Conservation (phyloP, 2,797 vertebrate species). For the Austrolebias charrua region DNA sequence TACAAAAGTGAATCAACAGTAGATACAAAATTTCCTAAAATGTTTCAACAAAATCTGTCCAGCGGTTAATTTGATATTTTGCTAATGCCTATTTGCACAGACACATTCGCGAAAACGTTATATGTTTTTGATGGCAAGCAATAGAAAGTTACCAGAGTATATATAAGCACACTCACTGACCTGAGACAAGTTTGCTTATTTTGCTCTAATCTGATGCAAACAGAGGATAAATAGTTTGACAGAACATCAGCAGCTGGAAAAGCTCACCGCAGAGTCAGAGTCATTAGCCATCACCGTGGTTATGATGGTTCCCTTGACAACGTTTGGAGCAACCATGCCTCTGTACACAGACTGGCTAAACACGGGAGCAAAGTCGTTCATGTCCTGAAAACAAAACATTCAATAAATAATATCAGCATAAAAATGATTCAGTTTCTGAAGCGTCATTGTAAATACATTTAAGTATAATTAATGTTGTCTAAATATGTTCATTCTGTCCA, state of each 20-base stretch:
- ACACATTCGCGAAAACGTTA: too few relatives aligned
- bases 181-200: constrained; percentile 34
- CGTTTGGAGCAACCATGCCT: constrained; percentile 95
- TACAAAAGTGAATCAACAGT: too few relatives aligned
- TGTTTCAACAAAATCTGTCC: too few relatives aligned
- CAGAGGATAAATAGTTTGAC: constrained; percentile 41
- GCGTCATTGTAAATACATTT: neutral
- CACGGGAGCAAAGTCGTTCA: constrained; percentile 94
- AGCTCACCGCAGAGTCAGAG: constrained; percentile 89
- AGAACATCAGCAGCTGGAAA: constrained; percentile 45
- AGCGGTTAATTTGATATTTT: too few relatives aligned
- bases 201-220: constrained; percentile 26
- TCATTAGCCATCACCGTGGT: constrained; percentile 89
- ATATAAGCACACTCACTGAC: constrained; percentile 3
- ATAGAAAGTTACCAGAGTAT: too few relatives aligned
- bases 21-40: too few relatives aligned
- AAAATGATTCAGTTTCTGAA: constrained; percentile 11
- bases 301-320: constrained; percentile 90
- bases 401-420: neutral
- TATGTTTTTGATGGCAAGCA: too few relatives aligned
- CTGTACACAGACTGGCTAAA: constrained; percentile 89
- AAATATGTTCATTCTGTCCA: neutral
- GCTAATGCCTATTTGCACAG: too few relatives aligned
- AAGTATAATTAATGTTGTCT: too few relatives aligned
- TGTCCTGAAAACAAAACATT: constrained; percentile 87